Percentiles rank a stretch among this genome's conserved stretches.
phyloP scores from a whole-genome alignment of 2,113 vertebrate genomes.

The Chunga burmeisteri region DNA sequence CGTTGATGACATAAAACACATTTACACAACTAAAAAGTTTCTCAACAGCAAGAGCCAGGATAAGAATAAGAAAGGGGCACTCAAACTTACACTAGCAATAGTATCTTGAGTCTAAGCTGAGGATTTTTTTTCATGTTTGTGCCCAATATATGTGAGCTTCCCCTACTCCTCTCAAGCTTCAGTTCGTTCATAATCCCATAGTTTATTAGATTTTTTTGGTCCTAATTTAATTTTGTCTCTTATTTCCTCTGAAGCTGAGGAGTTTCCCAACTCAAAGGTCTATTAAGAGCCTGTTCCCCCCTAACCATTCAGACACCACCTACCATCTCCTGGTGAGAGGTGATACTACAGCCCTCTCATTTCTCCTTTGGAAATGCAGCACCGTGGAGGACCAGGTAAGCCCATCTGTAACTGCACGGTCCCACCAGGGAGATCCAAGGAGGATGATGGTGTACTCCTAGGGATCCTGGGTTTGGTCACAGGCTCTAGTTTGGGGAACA shows the following conservation, averaged over 20 bases:
- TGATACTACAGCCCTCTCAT: not conserved
- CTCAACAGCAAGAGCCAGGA: not conserved
- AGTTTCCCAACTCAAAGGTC: not conserved
- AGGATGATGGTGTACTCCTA: too few relatives aligned
- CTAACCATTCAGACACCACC: not conserved
- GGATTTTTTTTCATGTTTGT: not conserved
- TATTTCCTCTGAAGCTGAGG: not conserved
- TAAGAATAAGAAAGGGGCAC: not conserved
- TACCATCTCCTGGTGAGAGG: slow-evolving; percentile 1
- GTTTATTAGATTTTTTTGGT: not conserved
- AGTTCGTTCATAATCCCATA: not conserved
- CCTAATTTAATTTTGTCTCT: not conserved
- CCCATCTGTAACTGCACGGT: not conserved
- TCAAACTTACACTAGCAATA: not conserved
- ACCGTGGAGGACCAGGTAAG: not conserved
- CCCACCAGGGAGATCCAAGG: not conserved
- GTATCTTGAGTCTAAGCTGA: not conserved
- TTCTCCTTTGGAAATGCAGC: not conserved
- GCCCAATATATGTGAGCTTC: not conserved
- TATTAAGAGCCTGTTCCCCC: not conserved
- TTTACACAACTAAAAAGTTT: not conserved
- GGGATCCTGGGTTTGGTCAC: not conserved
- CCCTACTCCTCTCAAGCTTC: not conserved
- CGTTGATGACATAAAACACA: not conserved
- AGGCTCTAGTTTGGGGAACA: not conserved